Evolutionary conservation across 2,797 vertebrate genomes (phyloP).

Genomic region (Anabas testudineus): DNA sequence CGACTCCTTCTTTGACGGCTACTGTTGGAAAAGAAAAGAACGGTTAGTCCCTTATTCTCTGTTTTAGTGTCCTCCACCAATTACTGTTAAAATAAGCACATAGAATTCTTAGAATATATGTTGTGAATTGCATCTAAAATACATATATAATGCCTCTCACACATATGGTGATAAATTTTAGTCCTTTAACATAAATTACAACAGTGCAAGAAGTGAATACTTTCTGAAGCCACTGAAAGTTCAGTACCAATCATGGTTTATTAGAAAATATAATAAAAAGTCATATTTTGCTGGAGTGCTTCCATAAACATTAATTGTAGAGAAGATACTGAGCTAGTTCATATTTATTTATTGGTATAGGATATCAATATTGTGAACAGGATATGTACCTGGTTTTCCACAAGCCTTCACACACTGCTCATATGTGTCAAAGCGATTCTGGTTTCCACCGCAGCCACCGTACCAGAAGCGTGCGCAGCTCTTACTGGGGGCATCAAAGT

Average conservation of each 20-base stretch:
- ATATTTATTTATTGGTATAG: not conserved
- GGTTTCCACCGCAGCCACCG: conserved; percentile 92
- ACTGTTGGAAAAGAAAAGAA: conserved; percentile 66
- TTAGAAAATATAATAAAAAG: no score
- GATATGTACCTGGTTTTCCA: conserved; percentile 82
- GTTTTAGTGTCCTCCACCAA: not conserved
- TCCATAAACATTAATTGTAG: no score
- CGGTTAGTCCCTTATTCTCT: not conserved
- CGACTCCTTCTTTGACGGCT: conserved; percentile 71
- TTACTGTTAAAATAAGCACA: not conserved
- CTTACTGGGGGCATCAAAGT: conserved; percentile 84
- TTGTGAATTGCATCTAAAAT: no score
- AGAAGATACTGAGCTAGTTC: no score
- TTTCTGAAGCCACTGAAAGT: no score
- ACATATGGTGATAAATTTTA: no score
- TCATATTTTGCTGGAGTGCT: no score
- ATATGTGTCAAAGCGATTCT: conserved; percentile 91
- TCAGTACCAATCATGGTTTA: no score
- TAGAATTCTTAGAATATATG: no score
- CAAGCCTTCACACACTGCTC: conserved; percentile 91
- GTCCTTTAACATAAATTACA: no score
- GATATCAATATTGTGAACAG: not conserved
- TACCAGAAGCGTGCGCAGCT: conserved; percentile 96
- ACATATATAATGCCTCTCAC: no score
- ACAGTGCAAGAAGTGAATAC: no score